These are phyloP conservation scores for Hipparchia sbordonii DNA, from an alignment of 2,888 invertebrate genomes.

Conservation along the genomic window DNA sequence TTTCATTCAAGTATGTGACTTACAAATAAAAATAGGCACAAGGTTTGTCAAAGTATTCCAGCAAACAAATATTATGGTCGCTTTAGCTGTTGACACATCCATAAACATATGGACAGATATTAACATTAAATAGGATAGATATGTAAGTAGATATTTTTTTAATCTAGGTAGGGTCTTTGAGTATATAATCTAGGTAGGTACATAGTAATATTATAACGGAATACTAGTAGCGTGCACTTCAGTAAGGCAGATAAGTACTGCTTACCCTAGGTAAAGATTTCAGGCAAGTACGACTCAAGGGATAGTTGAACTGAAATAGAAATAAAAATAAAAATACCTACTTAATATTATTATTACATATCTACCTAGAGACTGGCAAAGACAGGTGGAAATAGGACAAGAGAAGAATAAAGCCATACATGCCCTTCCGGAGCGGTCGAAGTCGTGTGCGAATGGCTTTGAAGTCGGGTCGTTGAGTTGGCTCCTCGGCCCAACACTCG, in stretches of 20 bases:
- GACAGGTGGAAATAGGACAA: neutral
- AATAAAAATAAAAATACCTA: too few relatives aligned
- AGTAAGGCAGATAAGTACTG: too few relatives aligned
- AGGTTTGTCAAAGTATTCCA: constrained; percentile 10
- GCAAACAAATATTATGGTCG: constrained; percentile 1
- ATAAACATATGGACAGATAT: neutral
- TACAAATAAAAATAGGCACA: constrained; percentile 2
- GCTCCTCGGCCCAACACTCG: constrained; percentile 94
- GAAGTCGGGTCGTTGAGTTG: constrained; percentile 92
- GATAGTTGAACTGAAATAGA: too few relatives aligned
- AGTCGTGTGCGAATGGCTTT: constrained; percentile 90
- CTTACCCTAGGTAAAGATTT: too few relatives aligned
- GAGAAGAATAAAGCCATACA: constrained; percentile 82
- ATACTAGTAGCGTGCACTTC: too few relatives aligned
- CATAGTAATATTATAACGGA: neutral
- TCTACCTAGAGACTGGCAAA: neutral
- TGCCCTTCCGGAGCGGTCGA: constrained; percentile 92
- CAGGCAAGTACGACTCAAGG: too few relatives aligned
- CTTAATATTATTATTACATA: too few relatives aligned
- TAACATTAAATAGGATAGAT: too few relatives aligned
- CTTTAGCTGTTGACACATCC: constrained; percentile 4
- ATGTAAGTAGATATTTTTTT: too few relatives aligned
- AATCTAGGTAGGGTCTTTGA: too few relatives aligned
- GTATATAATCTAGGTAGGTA: too few relatives aligned
- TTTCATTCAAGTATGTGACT: neutral